A percentile compares a stretch with the other conserved stretches of the same genome.
Conservation (phyloP, 2,113 vertebrate genomes). For the Hemichromis elongatus region DNA sequence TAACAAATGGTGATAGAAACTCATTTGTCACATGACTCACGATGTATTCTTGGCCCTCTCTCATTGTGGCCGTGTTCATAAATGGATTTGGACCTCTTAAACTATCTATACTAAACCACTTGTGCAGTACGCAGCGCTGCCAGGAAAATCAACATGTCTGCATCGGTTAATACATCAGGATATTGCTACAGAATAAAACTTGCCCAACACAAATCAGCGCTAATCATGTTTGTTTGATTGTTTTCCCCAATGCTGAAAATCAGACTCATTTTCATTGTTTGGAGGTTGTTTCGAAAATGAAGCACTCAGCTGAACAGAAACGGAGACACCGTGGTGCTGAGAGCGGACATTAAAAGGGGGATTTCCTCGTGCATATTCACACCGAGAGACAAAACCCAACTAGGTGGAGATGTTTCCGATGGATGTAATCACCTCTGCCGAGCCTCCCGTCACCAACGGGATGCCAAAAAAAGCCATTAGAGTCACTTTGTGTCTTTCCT, state of each 20-base stretch:
- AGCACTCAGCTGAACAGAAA: background rate
- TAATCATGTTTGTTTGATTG: background rate
- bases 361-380: background rate
- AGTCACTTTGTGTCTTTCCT: background rate
- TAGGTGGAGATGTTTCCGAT: background rate
- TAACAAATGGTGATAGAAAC: constrained; percentile 17
- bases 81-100: background rate
- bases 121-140: background rate
- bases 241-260: background rate
- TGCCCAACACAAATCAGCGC: background rate
- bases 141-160: background rate
- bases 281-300: background rate
- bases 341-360: background rate
- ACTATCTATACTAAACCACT: background rate
- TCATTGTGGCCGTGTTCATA: background rate
- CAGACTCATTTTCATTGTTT: background rate
- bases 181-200: background rate
- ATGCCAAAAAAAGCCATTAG: accelerated
- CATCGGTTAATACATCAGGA: background rate
- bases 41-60: background rate
- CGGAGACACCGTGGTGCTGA: background rate
- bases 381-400: background rate
- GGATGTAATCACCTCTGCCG: background rate
- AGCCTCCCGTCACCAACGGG: background rate
- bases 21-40: constrained; percentile 10